phyloP scores from a whole-genome alignment of 1,140 invertebrate species.

The Pseudomyrmex gracilis region DNA sequence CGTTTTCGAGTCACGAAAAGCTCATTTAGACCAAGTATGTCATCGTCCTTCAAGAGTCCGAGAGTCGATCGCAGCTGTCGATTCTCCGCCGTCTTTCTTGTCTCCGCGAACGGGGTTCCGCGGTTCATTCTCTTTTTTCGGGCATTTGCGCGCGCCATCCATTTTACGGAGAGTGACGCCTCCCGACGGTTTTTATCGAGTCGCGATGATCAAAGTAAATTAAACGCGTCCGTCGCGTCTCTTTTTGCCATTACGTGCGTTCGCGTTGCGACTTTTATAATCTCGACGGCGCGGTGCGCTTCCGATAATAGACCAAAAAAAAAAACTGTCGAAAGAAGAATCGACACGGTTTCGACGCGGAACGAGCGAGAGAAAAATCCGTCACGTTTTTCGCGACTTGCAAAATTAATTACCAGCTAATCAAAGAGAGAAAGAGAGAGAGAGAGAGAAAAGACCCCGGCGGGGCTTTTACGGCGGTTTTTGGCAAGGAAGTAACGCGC shows the following conservation, averaged over 20 bases:
- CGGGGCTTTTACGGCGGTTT: background rate
- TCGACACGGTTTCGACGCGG: background rate
- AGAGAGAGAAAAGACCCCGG: too few species aligned
- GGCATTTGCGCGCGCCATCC: conserved; percentile 4
- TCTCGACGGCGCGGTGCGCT: conserved; percentile 11
- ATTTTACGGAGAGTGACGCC: conserved; percentile 34
- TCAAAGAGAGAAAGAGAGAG: background rate
- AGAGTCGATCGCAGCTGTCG: conserved; percentile 42
- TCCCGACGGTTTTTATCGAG: conserved; percentile 55
- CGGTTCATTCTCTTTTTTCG: conserved; percentile 4
- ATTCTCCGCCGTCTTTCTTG: conserved; percentile 8
- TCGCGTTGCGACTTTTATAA: conserved; percentile 53
- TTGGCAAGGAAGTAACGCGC: background rate
- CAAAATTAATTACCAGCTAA: conserved; percentile 61
- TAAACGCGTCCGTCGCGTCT: conserved; percentile 42
- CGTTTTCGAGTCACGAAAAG: conserved; percentile 17
- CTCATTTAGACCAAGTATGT: conserved; percentile 26
- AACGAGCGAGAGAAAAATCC: conserved; percentile 6
- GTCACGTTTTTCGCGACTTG: conserved; percentile 23
- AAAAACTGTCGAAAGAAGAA: conserved; percentile 25
- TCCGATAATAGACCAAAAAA: background rate
- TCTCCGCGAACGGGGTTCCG: too few species aligned
- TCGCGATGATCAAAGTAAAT: conserved; percentile 63
- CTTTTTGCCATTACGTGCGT: conserved; percentile 32
- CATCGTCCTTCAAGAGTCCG: conserved; percentile 1